Conservation (phyloP, 2,797 vertebrate genomes). For the Nyctalus aviator region DNA sequence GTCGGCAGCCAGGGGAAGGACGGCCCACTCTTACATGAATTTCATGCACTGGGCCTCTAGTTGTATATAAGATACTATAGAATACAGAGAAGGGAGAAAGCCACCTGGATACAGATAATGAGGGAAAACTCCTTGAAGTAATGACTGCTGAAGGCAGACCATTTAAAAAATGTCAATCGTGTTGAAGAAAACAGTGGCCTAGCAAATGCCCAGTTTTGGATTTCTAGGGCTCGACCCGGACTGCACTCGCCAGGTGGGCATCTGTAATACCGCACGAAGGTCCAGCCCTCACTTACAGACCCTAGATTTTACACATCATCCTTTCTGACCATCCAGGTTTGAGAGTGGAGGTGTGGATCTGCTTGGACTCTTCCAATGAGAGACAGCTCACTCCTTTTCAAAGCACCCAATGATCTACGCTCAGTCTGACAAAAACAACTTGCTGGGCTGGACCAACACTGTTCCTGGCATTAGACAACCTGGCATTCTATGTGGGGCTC, state of each 20-base stretch:
- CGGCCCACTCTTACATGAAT: too few species aligned
- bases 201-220: not conserved
- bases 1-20: too few species aligned
- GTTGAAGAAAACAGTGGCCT: not conserved
- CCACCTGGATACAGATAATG: not conserved
- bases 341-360: not conserved
- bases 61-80: not conserved
- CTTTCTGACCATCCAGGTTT: not conserved
- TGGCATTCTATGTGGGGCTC: not conserved
- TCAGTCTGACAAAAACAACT: not conserved
- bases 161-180: not conserved
- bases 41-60: too few species aligned
- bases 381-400: not conserved
- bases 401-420: not conserved
- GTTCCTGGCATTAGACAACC: not conserved
- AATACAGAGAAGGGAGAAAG: not conserved
- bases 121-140: not conserved
- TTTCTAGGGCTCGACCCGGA: not conserved
- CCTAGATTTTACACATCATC: not conserved
- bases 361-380: not conserved
- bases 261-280: not conserved
- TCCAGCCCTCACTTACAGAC: not conserved
- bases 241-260: not conserved
- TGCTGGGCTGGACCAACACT: not conserved
- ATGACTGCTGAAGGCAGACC: not conserved